Evolutionary conservation across 2,113 vertebrate genomes (phyloP).

Genomic region (Montifringilla adamsi): DNA sequence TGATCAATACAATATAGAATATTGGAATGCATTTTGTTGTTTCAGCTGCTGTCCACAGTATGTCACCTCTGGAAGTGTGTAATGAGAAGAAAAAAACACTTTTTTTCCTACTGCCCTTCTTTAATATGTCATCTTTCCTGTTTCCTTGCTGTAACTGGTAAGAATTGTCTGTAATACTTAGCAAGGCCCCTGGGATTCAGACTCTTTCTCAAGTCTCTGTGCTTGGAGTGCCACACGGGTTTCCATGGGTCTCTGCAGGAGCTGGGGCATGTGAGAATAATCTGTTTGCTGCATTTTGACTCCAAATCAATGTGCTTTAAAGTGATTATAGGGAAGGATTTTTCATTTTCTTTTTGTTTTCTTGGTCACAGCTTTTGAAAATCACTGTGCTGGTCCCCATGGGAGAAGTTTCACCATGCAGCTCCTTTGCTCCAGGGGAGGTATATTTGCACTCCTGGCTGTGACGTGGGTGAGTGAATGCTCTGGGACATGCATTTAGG

Average conservation of each 20-base stretch:
- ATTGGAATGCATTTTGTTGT: background rate
- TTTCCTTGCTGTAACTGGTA: background rate
- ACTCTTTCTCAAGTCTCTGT: background rate
- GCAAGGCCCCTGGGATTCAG: background rate
- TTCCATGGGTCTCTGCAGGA: background rate
- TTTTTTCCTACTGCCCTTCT: background rate
- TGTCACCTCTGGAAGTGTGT: background rate
- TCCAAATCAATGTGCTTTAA: background rate
- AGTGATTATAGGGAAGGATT: background rate
- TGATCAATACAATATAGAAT: background rate
- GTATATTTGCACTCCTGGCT: background rate
- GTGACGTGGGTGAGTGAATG: background rate
- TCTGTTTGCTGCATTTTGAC: background rate
- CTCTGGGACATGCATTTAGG: background rate
- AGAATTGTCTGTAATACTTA: conserved; percentile 3
- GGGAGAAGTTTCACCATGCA: background rate
- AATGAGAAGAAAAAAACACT: fast-evolving
- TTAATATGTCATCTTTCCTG: background rate
- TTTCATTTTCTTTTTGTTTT: background rate
- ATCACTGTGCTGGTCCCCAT: fast-evolving
- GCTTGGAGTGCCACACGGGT: fast-evolving
- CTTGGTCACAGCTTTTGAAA: background rate
- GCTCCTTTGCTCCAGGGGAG: background rate
- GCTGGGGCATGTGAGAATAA: background rate
- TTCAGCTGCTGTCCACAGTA: background rate